Percentiles rank a stretch among this genome's conserved stretches.
These are phyloP conservation scores for honey bee (Apis mellifera) DNA, from an alignment of 1,140 invertebrate species.

Conservation along the genomic window Amel_HAv3.1 CM009940.2:6592001-6592500, in stretches of 20 bases:
- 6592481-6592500: not conserved
- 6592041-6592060: too few relatives aligned
- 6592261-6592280: too few relatives aligned
- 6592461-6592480: too few relatives aligned
- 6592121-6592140: conserved; percentile 5
- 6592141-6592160: not conserved
- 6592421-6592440: not conserved
- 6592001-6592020: too few relatives aligned
- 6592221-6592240: not conserved
- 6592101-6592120: not conserved
- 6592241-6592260: conserved; percentile 14
- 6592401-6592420: too few relatives aligned
- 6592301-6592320: not conserved
- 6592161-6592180: conserved; percentile 37
- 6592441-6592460: not conserved
- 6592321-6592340: not conserved
- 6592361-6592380: too few relatives aligned
- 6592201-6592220: not conserved
- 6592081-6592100: not conserved
- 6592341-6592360: not conserved
- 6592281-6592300: not conserved
- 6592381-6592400: too few relatives aligned
- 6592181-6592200: conserved; percentile 24
- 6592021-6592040: not conserved
- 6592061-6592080: not conserved